Percentiles rank a stretch among this genome's conserved stretches.
These are phyloP conservation scores for Bubalus kerabau DNA, from an alignment of 2,113 vertebrate species.

Conservation along the genomic window DNA sequence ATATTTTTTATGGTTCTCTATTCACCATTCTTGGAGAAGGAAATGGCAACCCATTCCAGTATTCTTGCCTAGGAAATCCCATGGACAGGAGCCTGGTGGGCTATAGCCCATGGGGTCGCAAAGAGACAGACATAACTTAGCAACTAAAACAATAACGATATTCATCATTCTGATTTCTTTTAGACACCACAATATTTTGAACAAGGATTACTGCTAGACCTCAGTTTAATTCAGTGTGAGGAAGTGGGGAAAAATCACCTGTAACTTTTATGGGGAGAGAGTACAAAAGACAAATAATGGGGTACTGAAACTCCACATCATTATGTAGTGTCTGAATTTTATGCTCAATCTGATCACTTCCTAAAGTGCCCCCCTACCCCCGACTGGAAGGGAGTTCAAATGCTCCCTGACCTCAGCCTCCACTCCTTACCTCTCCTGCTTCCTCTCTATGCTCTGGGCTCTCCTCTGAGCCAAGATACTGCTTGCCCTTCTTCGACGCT, in stretches of 20 bases:
- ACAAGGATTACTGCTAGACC: not conserved
- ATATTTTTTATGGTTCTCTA: not conserved
- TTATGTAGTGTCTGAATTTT: not conserved
- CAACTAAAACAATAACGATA: not conserved
- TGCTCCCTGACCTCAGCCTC: not conserved
- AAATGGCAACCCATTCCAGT: not conserved
- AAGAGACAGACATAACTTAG: not conserved
- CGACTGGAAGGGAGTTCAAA: not conserved
- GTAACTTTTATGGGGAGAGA: not conserved
- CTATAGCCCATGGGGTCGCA: not conserved
- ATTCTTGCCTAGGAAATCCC: not conserved
- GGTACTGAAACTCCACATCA: not conserved
- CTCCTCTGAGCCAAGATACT: constrained; percentile 91
- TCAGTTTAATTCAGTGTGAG: not conserved
- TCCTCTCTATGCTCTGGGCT: constrained; percentile 92
- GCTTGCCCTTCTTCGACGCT: constrained; percentile 87
- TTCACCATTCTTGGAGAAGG: not conserved
- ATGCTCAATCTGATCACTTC: not conserved
- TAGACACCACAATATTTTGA: not conserved
- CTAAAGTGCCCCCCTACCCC: not conserved
- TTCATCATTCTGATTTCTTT: not conserved
- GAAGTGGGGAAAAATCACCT: too few species aligned
- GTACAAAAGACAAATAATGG: not conserved
- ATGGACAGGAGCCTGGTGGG: not conserved
- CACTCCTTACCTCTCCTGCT: constrained; percentile 87